Conservation (phyloP, 2,888 invertebrate species). For the Nasonia oneida region DNA sequence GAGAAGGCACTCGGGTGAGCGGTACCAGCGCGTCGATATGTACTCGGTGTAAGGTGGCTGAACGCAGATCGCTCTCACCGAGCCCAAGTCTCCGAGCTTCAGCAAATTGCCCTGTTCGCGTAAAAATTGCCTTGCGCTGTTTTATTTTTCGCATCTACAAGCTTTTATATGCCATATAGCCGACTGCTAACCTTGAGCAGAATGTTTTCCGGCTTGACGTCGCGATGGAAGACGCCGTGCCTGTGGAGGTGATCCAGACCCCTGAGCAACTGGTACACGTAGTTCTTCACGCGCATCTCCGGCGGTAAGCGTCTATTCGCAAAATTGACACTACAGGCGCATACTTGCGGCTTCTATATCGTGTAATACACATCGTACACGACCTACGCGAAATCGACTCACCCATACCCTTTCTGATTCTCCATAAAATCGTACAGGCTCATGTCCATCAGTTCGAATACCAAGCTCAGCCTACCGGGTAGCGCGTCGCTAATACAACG, state of each 20-base stretch:
- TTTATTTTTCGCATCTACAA: background rate
- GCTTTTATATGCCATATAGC: background rate
- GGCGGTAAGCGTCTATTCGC: slow-evolving; percentile 77
- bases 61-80: slow-evolving; percentile 81
- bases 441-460: slow-evolving; percentile 87
- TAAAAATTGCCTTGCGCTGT: background rate
- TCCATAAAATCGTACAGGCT: slow-evolving; percentile 84
- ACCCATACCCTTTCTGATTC: slow-evolving; percentile 78
- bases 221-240: slow-evolving; percentile 84
- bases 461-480: slow-evolving; percentile 82
- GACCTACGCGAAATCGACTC: background rate
- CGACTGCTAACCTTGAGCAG: slow-evolving; percentile 80
- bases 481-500: slow-evolving; percentile 80
- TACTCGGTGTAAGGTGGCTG: slow-evolving; percentile 85
- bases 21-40: slow-evolving; percentile 86
- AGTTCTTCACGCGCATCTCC: slow-evolving; percentile 81
- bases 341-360: background rate
- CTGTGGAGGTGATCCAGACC: slow-evolving; percentile 84
- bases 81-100: slow-evolving; percentile 84
- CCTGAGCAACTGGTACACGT: slow-evolving; percentile 83
- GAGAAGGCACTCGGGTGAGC: slow-evolving; percentile 85
- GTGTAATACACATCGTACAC: background rate
- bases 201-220: slow-evolving; percentile 87
- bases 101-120: slow-evolving; percentile 78
- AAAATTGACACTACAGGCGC: background rate